These are phyloP conservation scores for Cichlasoma orientale DNA, from an alignment of 2,797 vertebrate species.

Conservation along the genomic window DNA sequence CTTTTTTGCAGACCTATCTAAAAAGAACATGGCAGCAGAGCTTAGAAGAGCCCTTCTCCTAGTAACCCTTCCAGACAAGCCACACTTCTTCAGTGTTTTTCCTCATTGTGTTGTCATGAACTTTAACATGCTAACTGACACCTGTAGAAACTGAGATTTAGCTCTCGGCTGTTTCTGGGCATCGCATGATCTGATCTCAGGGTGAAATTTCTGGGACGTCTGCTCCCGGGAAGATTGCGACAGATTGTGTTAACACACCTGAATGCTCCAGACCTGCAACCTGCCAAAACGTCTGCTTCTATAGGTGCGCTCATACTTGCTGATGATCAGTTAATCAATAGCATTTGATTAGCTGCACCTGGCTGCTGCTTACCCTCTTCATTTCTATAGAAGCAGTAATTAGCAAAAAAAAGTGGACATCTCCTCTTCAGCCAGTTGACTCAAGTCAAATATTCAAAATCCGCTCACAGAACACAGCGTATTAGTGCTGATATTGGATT, in stretches of 20 bases:
- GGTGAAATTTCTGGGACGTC: not conserved
- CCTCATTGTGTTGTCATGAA: not conserved
- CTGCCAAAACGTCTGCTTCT: not conserved
- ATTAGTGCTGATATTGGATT: too few relatives aligned
- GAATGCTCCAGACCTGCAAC: not conserved
- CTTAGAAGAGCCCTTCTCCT: not conserved
- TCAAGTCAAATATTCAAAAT: too few relatives aligned
- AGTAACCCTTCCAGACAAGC: not conserved
- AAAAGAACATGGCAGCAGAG: too few relatives aligned
- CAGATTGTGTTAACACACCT: not conserved
- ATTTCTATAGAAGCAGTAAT: not conserved
- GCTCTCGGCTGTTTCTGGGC: not conserved
- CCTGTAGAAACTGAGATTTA: not conserved
- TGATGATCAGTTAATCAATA: not conserved
- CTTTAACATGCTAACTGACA: not conserved
- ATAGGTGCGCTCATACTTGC: not conserved
- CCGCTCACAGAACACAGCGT: too few relatives aligned
- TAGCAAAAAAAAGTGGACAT: too few relatives aligned
- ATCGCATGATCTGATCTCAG: not conserved
- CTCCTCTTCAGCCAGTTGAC: too few relatives aligned
- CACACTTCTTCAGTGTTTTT: not conserved
- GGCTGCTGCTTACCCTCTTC: rapidly evolving
- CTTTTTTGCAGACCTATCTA: not conserved
- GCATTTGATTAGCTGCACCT: not conserved
- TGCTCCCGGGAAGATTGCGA: not conserved